Base-by-base conservation (phyloP, 2,113 vertebrate genomes). In the Neolamprologus cancellatus region DNA sequence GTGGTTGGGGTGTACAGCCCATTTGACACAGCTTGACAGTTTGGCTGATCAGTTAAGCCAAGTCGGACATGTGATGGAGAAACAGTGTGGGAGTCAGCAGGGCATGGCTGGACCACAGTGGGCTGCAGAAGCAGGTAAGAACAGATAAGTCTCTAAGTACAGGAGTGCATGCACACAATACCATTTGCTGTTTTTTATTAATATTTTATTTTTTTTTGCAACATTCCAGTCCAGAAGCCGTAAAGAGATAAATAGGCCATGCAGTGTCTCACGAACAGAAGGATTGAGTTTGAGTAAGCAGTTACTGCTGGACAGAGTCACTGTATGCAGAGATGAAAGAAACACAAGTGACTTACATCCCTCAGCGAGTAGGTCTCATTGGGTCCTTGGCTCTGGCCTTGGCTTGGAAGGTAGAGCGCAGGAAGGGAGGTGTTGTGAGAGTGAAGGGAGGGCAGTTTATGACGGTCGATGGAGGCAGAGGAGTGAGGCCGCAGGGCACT, bases 381-480 rank as follows among this genome's bases (percentile, higher is more conserved):
- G 69, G 92, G 17, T 52, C 93, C 95, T 64, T 94, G 95, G 87
- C 84, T 82, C 59, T 85, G 94, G 84, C 88, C 94, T 87, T 96
- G 96, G 90, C 96, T 96, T 71, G 96, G 94, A 89, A 97, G 94
- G 92, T 96, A 97, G 87, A 98, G 96, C 17, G 97, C 91, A 2
- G 97, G 97, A 64, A 98, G 95, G 78, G 97, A 98, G 59, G 96
- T 96, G 93, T 98, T 98, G 94, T 97, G 95, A 81, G 97, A 94
- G 59, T 95, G 95, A 76, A 97, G 96, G 80, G 94, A 96, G 91
- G 97, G 96, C 87, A 95, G 93, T 85, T 95, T 96, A 74, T 97
- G 95, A 30, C 94, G 95, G 92, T 97, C 97, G 66, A 97, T 96
- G 46, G 97, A 97, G 79, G 96, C 96, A 0, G 97, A 97, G 30